Evolutionary conservation across 2,113 vertebrate genomes (phyloP).

Genomic region (Bubalus kerabau): DNA sequence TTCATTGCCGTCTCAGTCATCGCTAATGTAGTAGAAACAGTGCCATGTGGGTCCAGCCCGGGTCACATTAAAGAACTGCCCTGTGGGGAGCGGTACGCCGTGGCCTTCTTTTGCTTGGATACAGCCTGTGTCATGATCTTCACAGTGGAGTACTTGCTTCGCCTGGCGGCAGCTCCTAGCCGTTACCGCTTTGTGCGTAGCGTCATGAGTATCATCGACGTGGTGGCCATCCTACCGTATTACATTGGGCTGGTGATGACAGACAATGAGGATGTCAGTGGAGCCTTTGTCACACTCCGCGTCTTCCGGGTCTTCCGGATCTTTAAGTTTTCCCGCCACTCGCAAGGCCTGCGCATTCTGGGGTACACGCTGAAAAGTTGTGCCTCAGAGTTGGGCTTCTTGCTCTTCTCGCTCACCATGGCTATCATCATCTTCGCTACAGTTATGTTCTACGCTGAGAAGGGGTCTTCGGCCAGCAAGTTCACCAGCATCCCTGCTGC

Average conservation of each 20-base stretch:
- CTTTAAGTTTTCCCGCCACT: constrained; percentile 99
- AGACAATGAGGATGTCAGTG: constrained; percentile 98
- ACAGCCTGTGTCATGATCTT: constrained; percentile 99
- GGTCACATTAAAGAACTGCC: constrained; percentile 85
- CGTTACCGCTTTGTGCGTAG: constrained; percentile 93
- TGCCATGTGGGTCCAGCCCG: constrained; percentile 86
- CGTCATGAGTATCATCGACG: constrained; percentile 97
- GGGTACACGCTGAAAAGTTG: constrained; percentile 98
- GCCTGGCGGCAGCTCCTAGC: constrained; percentile 91
- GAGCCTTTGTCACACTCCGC: constrained; percentile 95
- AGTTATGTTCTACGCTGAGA: constrained; percentile 99
- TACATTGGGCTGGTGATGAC: constrained; percentile 97
- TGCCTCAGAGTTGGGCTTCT: constrained; percentile 97
- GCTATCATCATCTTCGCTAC: constrained; percentile 99
- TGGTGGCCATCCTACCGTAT: constrained; percentile 98
- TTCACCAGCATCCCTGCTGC: constrained; percentile 98
- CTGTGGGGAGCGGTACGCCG: constrained; percentile 92
- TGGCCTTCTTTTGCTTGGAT: constrained; percentile 98
- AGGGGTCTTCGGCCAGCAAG: constrained; percentile 92
- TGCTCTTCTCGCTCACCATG: constrained; percentile 99
- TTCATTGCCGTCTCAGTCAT: constrained; percentile 97
- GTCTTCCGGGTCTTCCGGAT: constrained; percentile 98
- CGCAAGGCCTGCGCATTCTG: constrained; percentile 95
- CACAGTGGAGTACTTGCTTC: constrained; percentile 94
- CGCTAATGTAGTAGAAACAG: constrained; percentile 96